Evolutionary conservation across 2,888 invertebrate genomes (phyloP).

Genomic region (Conus canariensis): DNA sequence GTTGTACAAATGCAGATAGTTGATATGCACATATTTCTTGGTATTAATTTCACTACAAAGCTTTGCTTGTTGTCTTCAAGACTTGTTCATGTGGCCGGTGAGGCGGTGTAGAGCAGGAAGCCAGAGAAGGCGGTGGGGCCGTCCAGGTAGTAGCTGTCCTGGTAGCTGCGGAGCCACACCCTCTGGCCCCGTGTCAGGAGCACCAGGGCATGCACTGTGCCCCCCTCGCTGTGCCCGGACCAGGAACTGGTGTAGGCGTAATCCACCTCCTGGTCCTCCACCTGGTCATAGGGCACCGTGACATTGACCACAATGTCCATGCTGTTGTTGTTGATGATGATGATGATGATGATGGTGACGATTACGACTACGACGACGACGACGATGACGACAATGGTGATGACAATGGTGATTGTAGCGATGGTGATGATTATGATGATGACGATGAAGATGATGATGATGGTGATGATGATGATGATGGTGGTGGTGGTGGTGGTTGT

Average conservation of each 20-base stretch:
- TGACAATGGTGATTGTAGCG: too few relatives aligned
- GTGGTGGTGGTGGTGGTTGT: too few relatives aligned
- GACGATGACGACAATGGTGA: too few relatives aligned
- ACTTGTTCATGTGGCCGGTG: too few relatives aligned
- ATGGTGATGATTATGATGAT: too few relatives aligned
- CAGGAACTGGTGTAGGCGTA: slow-evolving; percentile 23
- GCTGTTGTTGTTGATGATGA: too few relatives aligned
- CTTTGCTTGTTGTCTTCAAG: neutral
- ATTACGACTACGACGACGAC: too few relatives aligned
- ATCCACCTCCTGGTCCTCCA: slow-evolving; percentile 22
- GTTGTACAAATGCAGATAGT: too few relatives aligned
- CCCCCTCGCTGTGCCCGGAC: slow-evolving; percentile 23
- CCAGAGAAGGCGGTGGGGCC: slow-evolving; percentile 15
- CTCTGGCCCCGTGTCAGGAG: neutral
- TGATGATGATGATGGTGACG: too few relatives aligned
- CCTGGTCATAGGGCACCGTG: neutral
- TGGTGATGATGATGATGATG: too few relatives aligned
- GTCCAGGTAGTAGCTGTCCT: slow-evolving; percentile 26
- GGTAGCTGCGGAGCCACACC: slow-evolving; percentile 23
- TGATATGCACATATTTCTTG: neutral
- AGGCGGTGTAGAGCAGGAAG: neutral
- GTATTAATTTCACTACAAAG: neutral
- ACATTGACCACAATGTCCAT: neutral
- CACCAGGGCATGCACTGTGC: slow-evolving; percentile 20
- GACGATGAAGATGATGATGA: too few relatives aligned